Base-by-base conservation (phyloP, 2,113 vertebrate genomes). In the Setophaga coronata region DNA sequence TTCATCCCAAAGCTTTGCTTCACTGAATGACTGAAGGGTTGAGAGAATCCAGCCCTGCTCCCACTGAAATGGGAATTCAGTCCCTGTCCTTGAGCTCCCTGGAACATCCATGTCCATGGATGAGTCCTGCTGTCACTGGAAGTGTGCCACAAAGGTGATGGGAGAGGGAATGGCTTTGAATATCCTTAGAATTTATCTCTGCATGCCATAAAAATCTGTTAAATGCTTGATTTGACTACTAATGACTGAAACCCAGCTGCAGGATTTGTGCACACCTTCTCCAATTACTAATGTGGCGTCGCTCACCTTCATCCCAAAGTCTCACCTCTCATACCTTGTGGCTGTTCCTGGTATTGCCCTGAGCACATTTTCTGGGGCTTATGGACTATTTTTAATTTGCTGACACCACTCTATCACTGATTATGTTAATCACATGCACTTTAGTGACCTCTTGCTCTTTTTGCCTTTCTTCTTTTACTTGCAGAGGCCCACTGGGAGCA, bases 391-490 rank as follows among this genome's bases (percentile, higher is more conserved):
- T 98, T 93, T 94, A 84, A 96, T 89, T 94, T 92, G 87, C 95
- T 95, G 90, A 97, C 91, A 93, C 84, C 43, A 78, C 61, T 76
- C 47, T 79, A 94, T 79, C 51, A 67, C 83, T 90, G 95, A 95
- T 98, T 96, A 94, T 97, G 97, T 90, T 97, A 97, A 97, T 97
- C 71, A 71, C 21, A 74, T 92, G 61, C 82, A 57, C 65, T 43
- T 92, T 48, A 42, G 15, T 82, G 76, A 95, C 84, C 91, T 93
- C 23, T 20, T 0, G 3, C 82, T 97, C 58, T 90, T 95, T 94
- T 73, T 93, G 60, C 47, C 80, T 96, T 94, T 94, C 89, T 93
- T 78, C 81, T 95, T 96, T 93, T 92, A 23, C 82, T 95, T 84
- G 90, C 79, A 82, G 85, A 89, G 16, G 62, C 95, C 82, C 61